Conservation (phyloP, 2,797 vertebrate species). For the Phyllotis vaccarum region DNA sequence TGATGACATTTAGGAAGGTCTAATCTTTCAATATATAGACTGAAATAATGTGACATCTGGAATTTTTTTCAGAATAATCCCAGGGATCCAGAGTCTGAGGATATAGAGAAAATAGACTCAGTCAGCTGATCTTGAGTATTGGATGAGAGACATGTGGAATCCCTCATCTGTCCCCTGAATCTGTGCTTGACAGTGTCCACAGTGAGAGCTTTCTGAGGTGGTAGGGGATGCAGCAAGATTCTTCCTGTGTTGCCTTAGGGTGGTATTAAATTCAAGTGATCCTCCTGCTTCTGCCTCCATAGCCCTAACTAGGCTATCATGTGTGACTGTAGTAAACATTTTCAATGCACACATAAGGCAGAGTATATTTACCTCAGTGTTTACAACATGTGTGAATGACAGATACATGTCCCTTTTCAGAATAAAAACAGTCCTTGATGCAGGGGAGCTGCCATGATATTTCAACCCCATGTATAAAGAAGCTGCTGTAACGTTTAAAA, state of each 20-base stretch:
- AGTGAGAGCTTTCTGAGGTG: background rate
- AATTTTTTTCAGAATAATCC: constrained; percentile 30
- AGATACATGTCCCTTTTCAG: background rate
- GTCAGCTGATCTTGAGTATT: background rate
- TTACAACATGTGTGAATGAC: constrained; percentile 36
- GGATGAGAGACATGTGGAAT: background rate
- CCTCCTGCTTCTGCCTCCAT: background rate
- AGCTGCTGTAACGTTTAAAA: background rate
- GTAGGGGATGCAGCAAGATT: background rate
- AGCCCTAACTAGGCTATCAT: background rate
- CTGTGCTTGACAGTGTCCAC: background rate
- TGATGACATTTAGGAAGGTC: background rate
- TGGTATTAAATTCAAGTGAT: background rate
- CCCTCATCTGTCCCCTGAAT: background rate
- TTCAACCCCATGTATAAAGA: background rate
- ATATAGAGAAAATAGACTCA: background rate
- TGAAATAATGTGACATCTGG: background rate
- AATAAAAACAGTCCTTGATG: background rate
- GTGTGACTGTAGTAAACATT: background rate
- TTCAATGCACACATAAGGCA: background rate
- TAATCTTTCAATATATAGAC: background rate
- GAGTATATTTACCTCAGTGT: background rate
- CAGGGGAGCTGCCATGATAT: background rate
- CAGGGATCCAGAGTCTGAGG: background rate
- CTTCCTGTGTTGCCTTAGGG: background rate